phyloP scores from a whole-genome alignment of 2,888 invertebrate genomes.

The Globia sparganii region DNA sequence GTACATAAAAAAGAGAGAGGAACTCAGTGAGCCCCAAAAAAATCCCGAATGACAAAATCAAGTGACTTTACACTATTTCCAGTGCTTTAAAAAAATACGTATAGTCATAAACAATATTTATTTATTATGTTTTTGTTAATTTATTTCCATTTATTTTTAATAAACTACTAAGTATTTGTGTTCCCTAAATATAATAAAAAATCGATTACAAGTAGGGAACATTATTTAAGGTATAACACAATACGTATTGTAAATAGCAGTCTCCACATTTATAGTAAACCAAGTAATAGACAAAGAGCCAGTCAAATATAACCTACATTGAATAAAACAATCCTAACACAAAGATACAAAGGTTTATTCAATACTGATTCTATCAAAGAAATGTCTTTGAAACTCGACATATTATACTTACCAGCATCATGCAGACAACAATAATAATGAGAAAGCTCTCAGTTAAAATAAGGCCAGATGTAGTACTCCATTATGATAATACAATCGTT shows the following conservation, averaged over 20 bases:
- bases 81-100: too few relatives aligned
- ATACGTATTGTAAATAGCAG: conserved; percentile 1
- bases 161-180: too few relatives aligned
- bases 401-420: conserved; percentile 32
- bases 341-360: conserved; percentile 31
- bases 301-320: conserved; percentile 11
- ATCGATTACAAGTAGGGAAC: background rate
- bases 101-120: too few relatives aligned
- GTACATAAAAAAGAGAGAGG: too few relatives aligned
- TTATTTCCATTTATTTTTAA: too few relatives aligned
- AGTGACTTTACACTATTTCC: too few relatives aligned
- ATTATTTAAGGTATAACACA: background rate
- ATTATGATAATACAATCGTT: conserved; percentile 53
- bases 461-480: conserved; percentile 47
- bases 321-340: conserved; percentile 7
- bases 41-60: too few relatives aligned
- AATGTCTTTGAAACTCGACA: conserved; percentile 31
- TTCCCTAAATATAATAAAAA: too few relatives aligned
- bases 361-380: conserved; percentile 29
- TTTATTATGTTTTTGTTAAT: too few relatives aligned
- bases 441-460: conserved; percentile 49
- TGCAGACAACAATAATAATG: conserved; percentile 46
- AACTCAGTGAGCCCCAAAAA: too few relatives aligned
- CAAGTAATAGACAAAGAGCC: conserved; percentile 12
- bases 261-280: background rate